Evolutionary conservation across 1,140 invertebrate genomes (phyloP), one percentile per base, ranked within the genome.

Genomic region (Drosophila melanica): DNA sequence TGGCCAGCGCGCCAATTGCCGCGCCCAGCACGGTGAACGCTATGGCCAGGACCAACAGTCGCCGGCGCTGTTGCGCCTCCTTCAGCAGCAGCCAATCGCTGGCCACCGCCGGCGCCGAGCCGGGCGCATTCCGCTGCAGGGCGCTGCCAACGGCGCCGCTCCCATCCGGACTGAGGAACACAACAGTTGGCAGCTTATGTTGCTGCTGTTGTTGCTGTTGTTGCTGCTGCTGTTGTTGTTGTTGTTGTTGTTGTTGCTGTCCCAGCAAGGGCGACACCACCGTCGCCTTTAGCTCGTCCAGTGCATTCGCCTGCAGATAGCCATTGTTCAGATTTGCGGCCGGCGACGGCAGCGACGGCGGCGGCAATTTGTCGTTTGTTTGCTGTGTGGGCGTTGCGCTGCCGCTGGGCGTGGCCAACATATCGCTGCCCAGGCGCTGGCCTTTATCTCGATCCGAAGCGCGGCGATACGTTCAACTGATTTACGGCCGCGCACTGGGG

Each of bases 1-100:
- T 92, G 53, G 90, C 86, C 72, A 92, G 51, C 0, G 90, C 90
- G 0, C 90, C 90, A 39, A 92, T 91, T 20, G 90, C 90, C n/a
- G 90, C 90, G 12, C 90, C 90, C 16, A 92, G 65, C 6, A 92
- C 89, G 10, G 86, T 91, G 16, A 91, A 91, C 12, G 90, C 89
- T 10, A 90, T 77, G 39, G 90, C 90, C 78, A 92, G 71, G 42
- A 92, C 59, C 0, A 92, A 60, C 0, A 92, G 74, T 6, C 90
- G 81, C 0, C 90, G 82, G 10, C 90, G 75, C 16, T 90, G 77
- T 35, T 82, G 70, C 8, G 90, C 76, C 69, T 90, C 90, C 75
- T 91, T 91, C 0, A 91, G 69, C 44, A 92, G 42, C 54, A 92
- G 30, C 81, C 89, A 90, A 37, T 92, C 90, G 75, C 76, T 91